A percentile compares a stretch with the other conserved stretches of the same genome.
These are phyloP conservation scores for Cyrtodaria siliqua DNA, from an alignment of 2,888 invertebrate genomes.

Conservation along the genomic window DNA sequence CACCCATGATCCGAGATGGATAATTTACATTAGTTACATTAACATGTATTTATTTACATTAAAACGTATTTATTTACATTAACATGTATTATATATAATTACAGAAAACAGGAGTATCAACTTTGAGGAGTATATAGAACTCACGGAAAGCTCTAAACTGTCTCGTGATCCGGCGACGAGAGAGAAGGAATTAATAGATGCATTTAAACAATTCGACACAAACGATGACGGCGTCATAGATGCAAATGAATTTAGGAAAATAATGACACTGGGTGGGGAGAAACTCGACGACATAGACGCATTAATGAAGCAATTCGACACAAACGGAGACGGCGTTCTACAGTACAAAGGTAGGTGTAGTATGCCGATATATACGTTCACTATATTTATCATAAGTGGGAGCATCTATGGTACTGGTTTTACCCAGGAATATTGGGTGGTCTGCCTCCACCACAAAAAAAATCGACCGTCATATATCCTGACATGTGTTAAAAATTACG, in stretches of 20 bases:
- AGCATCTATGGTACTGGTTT: no score
- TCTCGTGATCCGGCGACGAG: background rate
- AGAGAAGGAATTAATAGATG: background rate
- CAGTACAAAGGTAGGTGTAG: conserved; percentile 1
- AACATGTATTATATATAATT: no score
- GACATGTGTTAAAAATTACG: no score
- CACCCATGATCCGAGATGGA: no score
- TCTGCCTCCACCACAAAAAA: no score
- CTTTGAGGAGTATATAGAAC: conserved; percentile 8
- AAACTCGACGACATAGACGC: background rate
- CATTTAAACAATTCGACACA: conserved; percentile 13
- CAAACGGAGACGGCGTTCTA: conserved; percentile 1
- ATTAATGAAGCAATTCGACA: conserved; percentile 6
- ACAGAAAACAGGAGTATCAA: conserved; percentile 10
- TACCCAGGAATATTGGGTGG: no score
- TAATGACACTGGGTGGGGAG: conserved; percentile 2
- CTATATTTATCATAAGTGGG: no score
- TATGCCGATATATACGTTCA: no score
- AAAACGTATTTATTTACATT: no score
- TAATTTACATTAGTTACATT: no score
- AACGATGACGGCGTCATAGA: conserved; percentile 11
- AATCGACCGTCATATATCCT: no score
- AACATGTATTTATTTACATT: no score
- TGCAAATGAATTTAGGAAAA: conserved; percentile 8
- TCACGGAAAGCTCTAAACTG: background rate